These are phyloP conservation scores for Tribolium madens DNA, from an alignment of 1,140 invertebrate species.

Conservation along the genomic window DNA sequence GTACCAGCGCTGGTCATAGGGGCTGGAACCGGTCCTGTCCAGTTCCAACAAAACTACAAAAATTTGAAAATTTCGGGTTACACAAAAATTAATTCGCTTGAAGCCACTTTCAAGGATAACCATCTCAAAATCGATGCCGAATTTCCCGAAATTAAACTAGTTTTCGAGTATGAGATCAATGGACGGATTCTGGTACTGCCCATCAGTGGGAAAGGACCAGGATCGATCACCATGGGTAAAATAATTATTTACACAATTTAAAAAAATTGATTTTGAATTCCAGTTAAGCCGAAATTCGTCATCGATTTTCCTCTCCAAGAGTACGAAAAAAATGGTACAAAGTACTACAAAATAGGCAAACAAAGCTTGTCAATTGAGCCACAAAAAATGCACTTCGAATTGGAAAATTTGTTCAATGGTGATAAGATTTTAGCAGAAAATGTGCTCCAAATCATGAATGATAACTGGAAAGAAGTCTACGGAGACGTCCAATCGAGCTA, in stretches of 20 bases:
- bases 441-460: constrained; percentile 68
- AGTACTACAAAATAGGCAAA: constrained; percentile 55
- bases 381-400: constrained; percentile 60
- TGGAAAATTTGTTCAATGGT: constrained; percentile 68
- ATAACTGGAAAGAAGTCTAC: constrained; percentile 66
- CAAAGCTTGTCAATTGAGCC: constrained; percentile 55
- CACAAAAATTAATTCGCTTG: not conserved
- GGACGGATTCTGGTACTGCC: not conserved
- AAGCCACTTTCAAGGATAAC: not conserved
- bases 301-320: constrained; percentile 59
- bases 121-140: not conserved
- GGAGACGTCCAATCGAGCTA: constrained; percentile 66
- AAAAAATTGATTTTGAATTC: not conserved
- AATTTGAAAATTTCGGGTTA: constrained; percentile 32
- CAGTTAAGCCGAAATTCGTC: constrained; percentile 55
- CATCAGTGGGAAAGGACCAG: not conserved
- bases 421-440: constrained; percentile 65
- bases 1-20: constrained; percentile 28
- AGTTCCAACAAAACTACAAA: constrained; percentile 27
- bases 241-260: too few species aligned
- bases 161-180: not conserved
- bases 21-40: constrained; percentile 41
- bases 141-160: not conserved
- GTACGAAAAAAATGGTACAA: constrained; percentile 38
- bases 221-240: not conserved